Conservation (phyloP, 1,140 invertebrate species). For the Thaumetopoea pityocampa region DNA sequence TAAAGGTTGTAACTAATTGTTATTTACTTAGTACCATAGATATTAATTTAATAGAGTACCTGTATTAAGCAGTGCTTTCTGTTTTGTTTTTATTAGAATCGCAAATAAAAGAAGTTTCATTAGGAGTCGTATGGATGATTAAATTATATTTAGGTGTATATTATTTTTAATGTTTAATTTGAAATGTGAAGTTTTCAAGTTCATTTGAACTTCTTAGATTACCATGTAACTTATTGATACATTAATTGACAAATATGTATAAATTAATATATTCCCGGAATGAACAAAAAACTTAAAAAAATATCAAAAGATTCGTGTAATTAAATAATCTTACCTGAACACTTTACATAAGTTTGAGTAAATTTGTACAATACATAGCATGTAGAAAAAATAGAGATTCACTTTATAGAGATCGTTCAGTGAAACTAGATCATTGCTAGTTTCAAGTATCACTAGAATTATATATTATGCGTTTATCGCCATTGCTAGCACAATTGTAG, state of each 20-base stretch:
- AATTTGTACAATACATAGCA: constrained; percentile 72
- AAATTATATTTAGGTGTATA: constrained; percentile 22
- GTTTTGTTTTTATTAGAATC: constrained; percentile 13
- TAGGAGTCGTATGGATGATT: constrained; percentile 21
- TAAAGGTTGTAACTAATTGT: too few species aligned
- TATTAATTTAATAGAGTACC: too few species aligned
- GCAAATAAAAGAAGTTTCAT: background rate
- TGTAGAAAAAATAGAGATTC: constrained; percentile 75
- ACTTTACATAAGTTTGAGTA: constrained; percentile 67
- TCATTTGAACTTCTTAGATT: constrained; percentile 22
- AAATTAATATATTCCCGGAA: constrained; percentile 27
- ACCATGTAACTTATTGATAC: constrained; percentile 57
- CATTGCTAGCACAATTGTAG: too few species aligned
- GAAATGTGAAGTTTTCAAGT: constrained; percentile 20
- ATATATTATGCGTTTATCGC: too few species aligned
- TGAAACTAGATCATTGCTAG: constrained; percentile 70
- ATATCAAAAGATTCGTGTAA: constrained; percentile 27
- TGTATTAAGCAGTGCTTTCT: too few species aligned
- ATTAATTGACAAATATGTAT: constrained; percentile 67
- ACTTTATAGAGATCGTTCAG: constrained; percentile 68
- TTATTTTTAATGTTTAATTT: too few species aligned
- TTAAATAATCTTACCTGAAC: constrained; percentile 63
- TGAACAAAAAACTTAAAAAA: constrained; percentile 13
- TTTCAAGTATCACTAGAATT: constrained; percentile 2
- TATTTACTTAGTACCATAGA: too few species aligned